Base-by-base conservation (phyloP, 2,797 vertebrate species). In the Todus mexicanus region DNA sequence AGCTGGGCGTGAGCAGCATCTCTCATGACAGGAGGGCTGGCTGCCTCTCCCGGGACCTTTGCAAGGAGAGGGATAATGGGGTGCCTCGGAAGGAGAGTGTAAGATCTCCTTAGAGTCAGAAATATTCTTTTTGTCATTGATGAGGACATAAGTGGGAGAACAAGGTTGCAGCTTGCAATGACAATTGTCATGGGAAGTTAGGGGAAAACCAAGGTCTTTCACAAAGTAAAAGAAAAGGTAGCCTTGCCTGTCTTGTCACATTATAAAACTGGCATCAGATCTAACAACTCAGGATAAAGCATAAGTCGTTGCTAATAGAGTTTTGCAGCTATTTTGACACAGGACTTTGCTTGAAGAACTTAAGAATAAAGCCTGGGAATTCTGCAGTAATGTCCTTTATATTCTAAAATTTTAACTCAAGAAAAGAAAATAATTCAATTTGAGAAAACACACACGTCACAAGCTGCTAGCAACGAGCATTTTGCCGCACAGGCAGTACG, bases 81-180 rank as follows among this genome's bases (percentile, higher is more conserved):
- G 71, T 93, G 84, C 18, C 54, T 88, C 2, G 1, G 69, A 84
- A 89, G 66, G 51, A 93, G 23, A 92, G 53, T 63, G 73, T 91
- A 85, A 96, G 64, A 92, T 95, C 90, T 96, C 89, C 76, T 95
- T 92, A 90, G 92, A 95, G 83, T 96, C 89, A 96, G 88, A 92
- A 95, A 89, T 86, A 96, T 78, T 92, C 56, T 87, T 97, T 82
- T 87, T 97, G 82, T 95, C 94, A 84, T 80, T 96, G 96, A 96
- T 93, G 93, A 95, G 68, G 76, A 94, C 8, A 5, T 88, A 94
- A 96, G 94, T 91, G 90, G 81, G 92, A 96, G 83, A 96, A 95
- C 57, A 82, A 31, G 73, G 74, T 87, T 94, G 87, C 0, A 0
- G 43, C 81, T 96, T 86, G 80, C 96, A 95, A 48, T 87, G 94